Percentiles rank a stretch among this genome's conserved stretches.
Evolutionary conservation across 1,140 invertebrate species (phyloP).

Genomic region (Rhyzopertha dominica): DNA sequence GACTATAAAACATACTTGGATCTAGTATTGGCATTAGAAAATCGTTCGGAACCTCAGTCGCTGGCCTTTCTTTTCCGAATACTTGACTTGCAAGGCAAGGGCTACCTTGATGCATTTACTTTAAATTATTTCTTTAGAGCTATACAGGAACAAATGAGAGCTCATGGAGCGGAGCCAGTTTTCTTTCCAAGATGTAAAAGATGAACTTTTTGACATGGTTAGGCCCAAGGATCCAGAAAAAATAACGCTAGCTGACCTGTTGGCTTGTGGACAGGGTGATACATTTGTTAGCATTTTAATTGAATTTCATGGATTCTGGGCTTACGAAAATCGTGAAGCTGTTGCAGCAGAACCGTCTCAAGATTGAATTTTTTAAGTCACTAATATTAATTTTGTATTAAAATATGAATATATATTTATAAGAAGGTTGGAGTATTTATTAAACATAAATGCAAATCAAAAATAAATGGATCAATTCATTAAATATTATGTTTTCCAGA

Average conservation of each 20-base stretch:
- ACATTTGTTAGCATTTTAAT: conserved; percentile 91
- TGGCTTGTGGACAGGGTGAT: conserved; percentile 78
- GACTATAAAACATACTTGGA: conserved; percentile 97
- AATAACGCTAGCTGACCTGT: conserved; percentile 85
- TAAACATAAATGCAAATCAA: no score
- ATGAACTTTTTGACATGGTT: conserved; percentile 98
- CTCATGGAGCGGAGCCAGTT: conserved; percentile 79
- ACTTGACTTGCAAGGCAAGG: conserved; percentile 82
- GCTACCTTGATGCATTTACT: conserved; percentile 85
- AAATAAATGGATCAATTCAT: no score
- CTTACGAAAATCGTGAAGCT: conserved; percentile 88
- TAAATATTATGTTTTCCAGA: no score
- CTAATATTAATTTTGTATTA: neutral
- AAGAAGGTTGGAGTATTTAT: no score
- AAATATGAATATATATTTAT: neutral
- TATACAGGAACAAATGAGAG: conserved; percentile 84
- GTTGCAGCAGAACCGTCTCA: conserved; percentile 54
- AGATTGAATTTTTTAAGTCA: conserved; percentile 21
- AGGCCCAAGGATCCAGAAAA: conserved; percentile 77
- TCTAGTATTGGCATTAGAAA: conserved; percentile 90
- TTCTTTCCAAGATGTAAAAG: conserved; percentile 92
- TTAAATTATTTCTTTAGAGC: conserved; percentile 88
- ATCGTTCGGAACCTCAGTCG: conserved; percentile 85
- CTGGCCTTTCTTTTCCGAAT: conserved; percentile 90
- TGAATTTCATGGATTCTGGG: conserved; percentile 95